Conservation (phyloP, 2,797 vertebrate genomes). For the Rhynchotus rufescens region DNA sequence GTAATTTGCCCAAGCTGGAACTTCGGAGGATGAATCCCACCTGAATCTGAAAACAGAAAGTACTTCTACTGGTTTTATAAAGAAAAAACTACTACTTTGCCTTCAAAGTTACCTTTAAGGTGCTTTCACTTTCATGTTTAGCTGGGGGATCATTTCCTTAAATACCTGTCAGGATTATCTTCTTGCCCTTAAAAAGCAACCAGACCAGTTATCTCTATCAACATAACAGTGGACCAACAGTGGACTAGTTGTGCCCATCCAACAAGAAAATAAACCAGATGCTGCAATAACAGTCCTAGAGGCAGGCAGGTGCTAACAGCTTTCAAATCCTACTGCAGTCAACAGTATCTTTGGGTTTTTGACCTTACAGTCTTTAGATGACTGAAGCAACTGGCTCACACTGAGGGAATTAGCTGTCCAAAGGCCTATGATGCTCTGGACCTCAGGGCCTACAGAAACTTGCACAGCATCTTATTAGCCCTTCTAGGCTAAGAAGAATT, state of each 20-base stretch:
- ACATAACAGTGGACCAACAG: not conserved
- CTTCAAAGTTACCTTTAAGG: conserved; percentile 3
- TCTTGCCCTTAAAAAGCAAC: conserved; percentile 36
- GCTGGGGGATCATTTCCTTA: not conserved
- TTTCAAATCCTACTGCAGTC: not conserved
- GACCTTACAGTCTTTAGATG: not conserved
- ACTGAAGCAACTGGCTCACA: not conserved
- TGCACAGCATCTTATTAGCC: not conserved
- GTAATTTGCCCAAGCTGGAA: not conserved
- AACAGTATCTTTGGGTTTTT: not conserved
- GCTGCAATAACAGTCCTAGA: conserved; percentile 18
- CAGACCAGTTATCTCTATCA: conserved; percentile 52
- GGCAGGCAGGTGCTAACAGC: conserved; percentile 19
- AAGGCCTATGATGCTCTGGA: not conserved
- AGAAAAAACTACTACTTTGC: not conserved
- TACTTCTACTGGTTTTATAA: conserved; percentile 13
- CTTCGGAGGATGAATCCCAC: not conserved
- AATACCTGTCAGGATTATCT: conserved; percentile 17
- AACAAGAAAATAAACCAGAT: conserved; percentile 56
- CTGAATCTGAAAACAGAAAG: conserved; percentile 10
- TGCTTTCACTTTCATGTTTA: conserved; percentile 5
- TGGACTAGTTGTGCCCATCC: conserved; percentile 36
- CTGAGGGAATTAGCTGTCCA: not conserved
- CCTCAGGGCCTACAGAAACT: not conserved
- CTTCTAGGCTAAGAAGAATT: not conserved